Base-by-base conservation (phyloP, 2,888 invertebrate genomes). In the Hermaeophaga mercurialis region DNA sequence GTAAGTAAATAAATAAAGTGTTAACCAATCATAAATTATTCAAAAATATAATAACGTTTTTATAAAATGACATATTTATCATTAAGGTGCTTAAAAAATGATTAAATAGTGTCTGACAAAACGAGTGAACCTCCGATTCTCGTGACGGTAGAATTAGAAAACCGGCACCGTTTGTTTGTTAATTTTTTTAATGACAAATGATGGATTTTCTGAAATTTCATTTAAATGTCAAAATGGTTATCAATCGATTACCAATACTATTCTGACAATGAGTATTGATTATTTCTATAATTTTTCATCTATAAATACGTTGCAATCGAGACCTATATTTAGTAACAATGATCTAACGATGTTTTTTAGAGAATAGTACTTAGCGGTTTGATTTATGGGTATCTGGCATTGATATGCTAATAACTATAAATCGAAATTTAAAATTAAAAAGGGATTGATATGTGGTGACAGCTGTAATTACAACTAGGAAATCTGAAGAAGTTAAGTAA, bases 251-350 rank as follows among this genome's bases (percentile, higher is more conserved):
- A 12, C 17, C 2, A 17, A 9, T 44, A 44, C 44, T 24, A 34
- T n/a, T n/a, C n/a, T n/a, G 43, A 44, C 43, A 52, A 44, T 43
- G 34, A 44, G 43, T 52, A 52, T 52, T 52, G 52, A 52, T 52
- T 52, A 52, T 43, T 52, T 52, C 34, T 44, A 52, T 43, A 52
- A 43, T 52, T 52, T 52, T 52, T 52, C 52, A 52, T 50, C 17
- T 17, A 5, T 12, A 6, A 41, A 15, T 7, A n/a, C 44, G 52
- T 7, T 14, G 41, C 43, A 48, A 55, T 38, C 48, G 43, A 55
- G 45, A 48, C 55, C 55, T 33, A 49, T 48, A 55, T 48, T 55
- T 36, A 49, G 39, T 33, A 48, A 55, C 48, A 55, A 55, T 55
- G 44, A 48, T 24, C 43, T 14, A 43, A 41, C 34, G 26, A 31